A percentile compares a stretch with the other conserved stretches of the same genome.
These are phyloP conservation scores for Sebastes taczanowskii DNA, from an alignment of 2,797 vertebrate species.

Conservation along the genomic window DNA sequence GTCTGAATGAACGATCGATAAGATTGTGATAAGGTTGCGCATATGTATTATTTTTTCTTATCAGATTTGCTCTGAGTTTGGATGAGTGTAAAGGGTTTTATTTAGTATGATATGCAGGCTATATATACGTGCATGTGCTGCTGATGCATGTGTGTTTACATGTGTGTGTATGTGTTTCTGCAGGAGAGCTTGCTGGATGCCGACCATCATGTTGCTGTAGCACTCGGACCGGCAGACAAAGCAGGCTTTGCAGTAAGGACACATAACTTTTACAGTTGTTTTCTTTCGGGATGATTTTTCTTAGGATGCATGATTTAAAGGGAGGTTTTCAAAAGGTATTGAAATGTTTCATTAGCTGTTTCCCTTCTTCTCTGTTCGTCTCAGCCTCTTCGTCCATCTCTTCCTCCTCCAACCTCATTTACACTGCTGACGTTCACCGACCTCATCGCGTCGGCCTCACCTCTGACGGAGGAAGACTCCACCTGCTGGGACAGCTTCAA, in stretches of 20 bases:
- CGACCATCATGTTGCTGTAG: conserved; percentile 92
- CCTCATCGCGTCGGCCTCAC: conserved; percentile 86
- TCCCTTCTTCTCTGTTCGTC: not conserved
- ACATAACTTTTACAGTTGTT: not conserved
- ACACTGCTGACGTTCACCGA: conserved; percentile 87
- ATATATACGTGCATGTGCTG: not conserved
- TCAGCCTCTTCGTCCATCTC: conserved; percentile 48
- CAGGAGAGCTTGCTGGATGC: conserved; percentile 92
- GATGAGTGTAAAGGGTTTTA: not conserved
- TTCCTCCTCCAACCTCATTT: conserved; percentile 77
- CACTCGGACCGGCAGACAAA: conserved; percentile 81
- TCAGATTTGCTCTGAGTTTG: not conserved
- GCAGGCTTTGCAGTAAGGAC: conserved; percentile 45
- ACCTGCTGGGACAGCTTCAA: conserved; percentile 91
- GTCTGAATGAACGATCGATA: not conserved
- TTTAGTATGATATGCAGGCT: not conserved
- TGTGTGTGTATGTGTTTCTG: conserved; percentile 28
- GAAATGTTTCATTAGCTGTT: not conserved
- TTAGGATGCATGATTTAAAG: not conserved
- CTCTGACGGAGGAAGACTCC: conserved; percentile 88
- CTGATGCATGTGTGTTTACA: not conserved
- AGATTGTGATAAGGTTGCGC: not conserved
- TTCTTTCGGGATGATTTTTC: not conserved
- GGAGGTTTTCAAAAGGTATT: not conserved
- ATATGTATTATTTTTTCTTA: not conserved